phyloP scores from a whole-genome alignment of 2,888 invertebrate species.

The Gerris lacustris region DNA sequence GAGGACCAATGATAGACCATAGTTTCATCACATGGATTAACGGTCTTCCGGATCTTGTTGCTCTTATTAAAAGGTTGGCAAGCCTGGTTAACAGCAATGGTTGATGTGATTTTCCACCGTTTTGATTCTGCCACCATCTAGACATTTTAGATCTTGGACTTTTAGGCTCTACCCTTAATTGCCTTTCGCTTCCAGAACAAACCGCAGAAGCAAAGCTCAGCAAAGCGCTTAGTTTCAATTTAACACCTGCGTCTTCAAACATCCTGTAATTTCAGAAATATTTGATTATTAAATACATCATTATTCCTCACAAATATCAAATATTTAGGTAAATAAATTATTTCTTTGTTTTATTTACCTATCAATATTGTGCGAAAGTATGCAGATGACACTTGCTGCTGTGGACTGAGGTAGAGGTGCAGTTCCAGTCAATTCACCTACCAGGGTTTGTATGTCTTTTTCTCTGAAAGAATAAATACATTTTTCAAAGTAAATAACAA shows the following conservation, averaged over 20 bases:
- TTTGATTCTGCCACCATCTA: slow-evolving; percentile 39
- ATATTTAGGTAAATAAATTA: neutral
- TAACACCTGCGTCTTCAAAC: slow-evolving; percentile 77
- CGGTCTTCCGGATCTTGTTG: slow-evolving; percentile 74
- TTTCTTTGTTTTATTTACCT: slow-evolving; percentile 37
- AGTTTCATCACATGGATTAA: slow-evolving; percentile 79
- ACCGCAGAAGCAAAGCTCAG: slow-evolving; percentile 69
- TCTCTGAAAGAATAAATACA: slow-evolving; percentile 19
- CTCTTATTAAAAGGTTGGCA: slow-evolving; percentile 77
- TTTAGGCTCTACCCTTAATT: slow-evolving; percentile 41
- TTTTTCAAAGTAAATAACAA: slow-evolving; percentile 4
- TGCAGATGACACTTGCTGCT: slow-evolving; percentile 79
- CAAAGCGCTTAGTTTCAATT: slow-evolving; percentile 72
- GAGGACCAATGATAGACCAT: slow-evolving; percentile 85
- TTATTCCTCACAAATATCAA: neutral
- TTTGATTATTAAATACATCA: neutral
- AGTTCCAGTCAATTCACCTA: slow-evolving; percentile 23
- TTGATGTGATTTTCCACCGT: slow-evolving; percentile 38
- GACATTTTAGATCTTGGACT: slow-evolving; percentile 29
- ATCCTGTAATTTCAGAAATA: slow-evolving; percentile 41
- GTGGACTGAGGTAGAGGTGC: slow-evolving; percentile 58
- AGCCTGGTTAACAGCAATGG: slow-evolving; percentile 62
- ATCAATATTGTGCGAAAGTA: slow-evolving; percentile 79
- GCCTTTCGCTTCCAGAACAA: slow-evolving; percentile 72
- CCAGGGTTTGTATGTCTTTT: slow-evolving; percentile 21